Conservation (phyloP, 2,797 vertebrate genomes). For the Tenualosa thibaudeaui region DNA sequence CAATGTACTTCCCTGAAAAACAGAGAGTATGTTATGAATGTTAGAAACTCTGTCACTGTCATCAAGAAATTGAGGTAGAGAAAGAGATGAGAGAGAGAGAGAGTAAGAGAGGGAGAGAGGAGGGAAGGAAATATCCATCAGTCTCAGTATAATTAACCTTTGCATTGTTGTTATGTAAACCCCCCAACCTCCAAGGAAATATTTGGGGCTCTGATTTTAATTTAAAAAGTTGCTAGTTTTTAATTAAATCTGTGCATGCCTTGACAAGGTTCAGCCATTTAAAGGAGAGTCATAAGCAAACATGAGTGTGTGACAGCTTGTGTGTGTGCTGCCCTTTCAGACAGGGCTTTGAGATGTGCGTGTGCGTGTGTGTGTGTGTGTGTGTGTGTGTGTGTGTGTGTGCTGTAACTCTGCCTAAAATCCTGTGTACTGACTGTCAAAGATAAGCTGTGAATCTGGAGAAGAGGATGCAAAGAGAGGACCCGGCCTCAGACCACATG, state of each 20-base stretch:
- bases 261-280: neutral
- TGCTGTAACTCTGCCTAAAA: slow-evolving; percentile 7
- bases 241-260: neutral
- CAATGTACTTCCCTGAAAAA: neutral
- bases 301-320: neutral
- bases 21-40: neutral
- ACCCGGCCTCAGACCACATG: neutral
- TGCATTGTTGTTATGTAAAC: neutral
- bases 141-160: neutral
- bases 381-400: too few relatives aligned
- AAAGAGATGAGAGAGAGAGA: too few relatives aligned
- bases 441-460: slow-evolving; percentile 5
- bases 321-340: neutral
- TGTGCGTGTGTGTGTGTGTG: too few relatives aligned
- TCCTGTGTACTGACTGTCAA: neutral
- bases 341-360: neutral
- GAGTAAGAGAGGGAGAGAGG: neutral
- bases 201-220: neutral
- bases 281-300: neutral
- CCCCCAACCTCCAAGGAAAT: neutral
- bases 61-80: too few relatives aligned
- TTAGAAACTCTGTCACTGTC: too few relatives aligned
- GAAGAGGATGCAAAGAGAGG: neutral
- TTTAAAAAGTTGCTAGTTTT: neutral
- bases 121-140: neutral